Percentiles rank a stretch among this genome's conserved stretches.
phyloP scores from a whole-genome alignment of 2,113 vertebrate species.

The Calyptommatus sinebrachiatus region DNA sequence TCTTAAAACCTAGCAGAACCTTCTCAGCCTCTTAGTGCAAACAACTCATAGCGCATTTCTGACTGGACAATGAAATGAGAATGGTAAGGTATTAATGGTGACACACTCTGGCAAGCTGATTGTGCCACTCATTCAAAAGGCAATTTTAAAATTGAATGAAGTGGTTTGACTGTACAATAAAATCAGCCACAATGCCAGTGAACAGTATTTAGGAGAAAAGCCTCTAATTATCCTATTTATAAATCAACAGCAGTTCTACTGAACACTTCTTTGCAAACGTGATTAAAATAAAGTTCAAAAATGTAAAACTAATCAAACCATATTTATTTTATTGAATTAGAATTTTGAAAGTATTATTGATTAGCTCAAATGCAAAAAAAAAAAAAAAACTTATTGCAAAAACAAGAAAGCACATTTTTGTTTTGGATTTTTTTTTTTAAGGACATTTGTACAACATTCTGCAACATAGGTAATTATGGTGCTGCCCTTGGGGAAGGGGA shows the following conservation, averaged over 20 bases:
- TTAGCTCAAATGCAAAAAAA: conserved; percentile 67
- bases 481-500: conserved; percentile 83
- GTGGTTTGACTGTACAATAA: conserved; percentile 97
- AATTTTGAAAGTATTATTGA: conserved; percentile 70
- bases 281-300: conserved; percentile 87
- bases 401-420: conserved; percentile 76
- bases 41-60: conserved; percentile 79
- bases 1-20: conserved; percentile 76
- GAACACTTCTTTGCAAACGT: conserved; percentile 90
- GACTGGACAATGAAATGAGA: conserved; percentile 77
- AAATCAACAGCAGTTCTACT: conserved; percentile 93
- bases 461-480: conserved; percentile 76
- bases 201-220: conserved; percentile 82
- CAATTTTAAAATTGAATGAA: conserved; percentile 98
- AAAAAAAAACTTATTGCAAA: conserved; percentile 72
- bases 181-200: conserved; percentile 81
- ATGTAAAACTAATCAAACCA: conserved; percentile 80
- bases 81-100: conserved; percentile 84
- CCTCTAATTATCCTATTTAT: conserved; percentile 96
- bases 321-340: conserved; percentile 87
- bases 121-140: conserved; percentile 89
- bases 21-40: conserved; percentile 80
- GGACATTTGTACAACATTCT: conserved; percentile 70
- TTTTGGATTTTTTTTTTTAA: neutral
- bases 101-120: conserved; percentile 80